Base-by-base conservation (phyloP, 2,888 invertebrate species). In the Sympetrum striolatum region DNA sequence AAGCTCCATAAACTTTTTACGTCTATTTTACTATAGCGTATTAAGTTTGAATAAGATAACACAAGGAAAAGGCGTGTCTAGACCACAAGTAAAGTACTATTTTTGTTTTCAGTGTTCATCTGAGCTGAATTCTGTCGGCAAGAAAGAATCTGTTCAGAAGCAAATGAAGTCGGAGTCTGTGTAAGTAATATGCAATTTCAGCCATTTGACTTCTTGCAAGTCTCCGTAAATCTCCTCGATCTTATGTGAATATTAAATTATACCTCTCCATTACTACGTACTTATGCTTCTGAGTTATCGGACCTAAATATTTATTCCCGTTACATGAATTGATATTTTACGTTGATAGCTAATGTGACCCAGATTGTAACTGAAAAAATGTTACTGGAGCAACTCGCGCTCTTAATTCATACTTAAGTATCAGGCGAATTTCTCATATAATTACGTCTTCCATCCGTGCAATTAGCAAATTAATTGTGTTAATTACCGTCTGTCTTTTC, bases 161-260 rank as follows among this genome's bases (percentile, higher is more conserved):
- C 86, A 58, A 60, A 86, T 86, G 86, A 86, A 86, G 86, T 86
- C 86, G 5, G 86, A 86, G 15, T 58, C 86, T 64, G 86, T 86
- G 86, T 86, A 86, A 86, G 86, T 86, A 86, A 8, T 31, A 15
- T 31, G n/a, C 8, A 31, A 31, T 25, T 35, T 31, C 44, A 44
- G 79, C 14, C 31, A 0, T 6, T 1, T 31, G 25, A 31, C 35
- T 31, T 44, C 10, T 14, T 79, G 79, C 3, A 25, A 31, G 15
- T 25, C 12, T 10, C 2, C 12, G 35, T 15, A 79, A 35, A 79
- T 31, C 25, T 79, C 31, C 25, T 31, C 2, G 18, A 25, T 79
- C 6, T 79, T 31, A 79, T 53, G 79, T 79, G 18, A 14, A 25
- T 31, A 1, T 25, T 0, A 79, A 4, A 3, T 31, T n/a, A 31